These are phyloP conservation scores for Lepidurus couesii DNA, from an alignment of 1,140 invertebrate genomes.

Conservation along the genomic window DNA sequence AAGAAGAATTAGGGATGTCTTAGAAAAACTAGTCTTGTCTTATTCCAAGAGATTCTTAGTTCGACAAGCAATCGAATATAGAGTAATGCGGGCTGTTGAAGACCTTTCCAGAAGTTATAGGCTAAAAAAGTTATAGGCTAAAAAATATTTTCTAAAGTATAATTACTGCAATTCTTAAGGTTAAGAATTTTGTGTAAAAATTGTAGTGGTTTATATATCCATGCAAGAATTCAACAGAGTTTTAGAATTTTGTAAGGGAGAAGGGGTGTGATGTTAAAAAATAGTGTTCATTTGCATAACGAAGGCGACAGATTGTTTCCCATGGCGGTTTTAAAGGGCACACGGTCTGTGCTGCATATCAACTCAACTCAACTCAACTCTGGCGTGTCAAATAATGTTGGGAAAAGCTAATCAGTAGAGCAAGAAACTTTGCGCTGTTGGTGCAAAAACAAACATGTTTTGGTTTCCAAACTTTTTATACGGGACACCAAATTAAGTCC, in stretches of 20 bases:
- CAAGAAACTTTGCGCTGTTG: neutral
- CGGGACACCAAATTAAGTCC: no score
- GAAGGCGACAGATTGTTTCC: neutral
- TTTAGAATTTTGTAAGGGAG: no score
- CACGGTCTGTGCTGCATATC: neutral
- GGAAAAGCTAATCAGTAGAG: neutral
- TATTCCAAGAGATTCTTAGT: neutral
- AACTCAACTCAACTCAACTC: neutral
- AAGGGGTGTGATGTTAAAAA: no score
- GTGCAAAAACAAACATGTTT: slow-evolving; percentile 4
- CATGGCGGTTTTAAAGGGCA: neutral
- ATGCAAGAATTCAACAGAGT: no score
- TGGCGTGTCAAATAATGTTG: neutral
- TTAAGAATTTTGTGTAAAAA: no score
- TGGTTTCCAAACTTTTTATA: neutral
- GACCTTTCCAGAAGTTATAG: no score
- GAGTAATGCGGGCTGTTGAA: neutral
- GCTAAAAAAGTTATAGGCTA: no score
- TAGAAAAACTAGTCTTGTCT: neutral
- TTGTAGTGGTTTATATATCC: no score
- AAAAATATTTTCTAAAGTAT: no score
- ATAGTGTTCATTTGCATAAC: neutral
- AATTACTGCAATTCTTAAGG: no score
- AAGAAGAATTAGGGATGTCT: neutral
- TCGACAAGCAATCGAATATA: neutral